Evolutionary conservation across 2,888 invertebrate species (phyloP).

Genomic region (Ctenicera cuprea): DNA sequence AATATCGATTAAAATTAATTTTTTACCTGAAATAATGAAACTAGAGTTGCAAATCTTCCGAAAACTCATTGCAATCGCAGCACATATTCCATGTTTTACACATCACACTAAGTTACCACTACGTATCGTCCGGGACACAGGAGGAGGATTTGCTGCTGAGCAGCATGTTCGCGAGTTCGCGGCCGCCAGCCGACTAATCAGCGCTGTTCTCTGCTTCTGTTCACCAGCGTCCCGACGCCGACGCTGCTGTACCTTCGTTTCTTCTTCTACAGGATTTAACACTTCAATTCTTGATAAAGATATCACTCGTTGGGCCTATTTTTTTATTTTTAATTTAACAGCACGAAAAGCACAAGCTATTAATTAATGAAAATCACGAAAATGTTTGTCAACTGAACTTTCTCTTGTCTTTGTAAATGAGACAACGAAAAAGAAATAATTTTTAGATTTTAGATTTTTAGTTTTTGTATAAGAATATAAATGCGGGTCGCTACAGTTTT

Average conservation of each 20-base stretch:
- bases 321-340: too few relatives aligned
- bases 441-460: too few relatives aligned
- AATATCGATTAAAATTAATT: too few relatives aligned
- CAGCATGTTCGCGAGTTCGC: slow-evolving; percentile 58
- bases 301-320: too few relatives aligned
- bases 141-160: slow-evolving; percentile 48
- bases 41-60: slow-evolving; percentile 38
- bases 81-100: slow-evolving; percentile 51
- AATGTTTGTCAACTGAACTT: too few relatives aligned
- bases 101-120: slow-evolving; percentile 50
- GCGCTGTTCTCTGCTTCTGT: slow-evolving; percentile 43
- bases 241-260: slow-evolving; percentile 16
- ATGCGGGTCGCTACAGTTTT: too few relatives aligned
- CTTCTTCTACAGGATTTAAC: background rate
- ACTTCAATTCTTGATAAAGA: background rate
- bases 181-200: slow-evolving; percentile 58
- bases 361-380: too few relatives aligned
- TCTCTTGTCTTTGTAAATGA: too few relatives aligned
- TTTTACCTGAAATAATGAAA: slow-evolving; percentile 51
- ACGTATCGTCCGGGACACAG: slow-evolving; percentile 54
- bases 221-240: slow-evolving; percentile 47
- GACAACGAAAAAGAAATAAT: too few relatives aligned
- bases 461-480: too few relatives aligned
- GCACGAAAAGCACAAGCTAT: too few relatives aligned
- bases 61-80: slow-evolving; percentile 48